These are phyloP conservation scores for Lates japonicus DNA, from an alignment of 2,797 vertebrate species.

Conservation along the genomic window DNA sequence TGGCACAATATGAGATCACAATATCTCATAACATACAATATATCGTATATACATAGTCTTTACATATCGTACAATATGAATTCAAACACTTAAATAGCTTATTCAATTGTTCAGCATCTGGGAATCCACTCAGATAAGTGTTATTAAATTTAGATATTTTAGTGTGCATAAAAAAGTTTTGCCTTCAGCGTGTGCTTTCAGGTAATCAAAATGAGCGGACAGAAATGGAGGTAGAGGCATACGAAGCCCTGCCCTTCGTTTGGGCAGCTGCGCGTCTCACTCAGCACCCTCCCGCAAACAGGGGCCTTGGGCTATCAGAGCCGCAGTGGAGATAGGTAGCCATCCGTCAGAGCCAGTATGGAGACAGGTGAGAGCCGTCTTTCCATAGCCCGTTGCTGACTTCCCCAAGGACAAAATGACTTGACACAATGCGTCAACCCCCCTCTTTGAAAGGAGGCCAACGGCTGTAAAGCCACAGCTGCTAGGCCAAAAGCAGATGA, in stretches of 20 bases:
- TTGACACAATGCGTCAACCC: constrained; percentile 88
- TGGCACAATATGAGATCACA: background rate
- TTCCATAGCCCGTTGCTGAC: constrained; percentile 87
- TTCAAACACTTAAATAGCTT: background rate
- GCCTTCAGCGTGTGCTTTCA: background rate
- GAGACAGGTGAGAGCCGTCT: constrained; percentile 91
- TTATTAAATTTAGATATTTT: background rate
- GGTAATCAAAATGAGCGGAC: constrained; percentile 21
- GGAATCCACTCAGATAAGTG: background rate
- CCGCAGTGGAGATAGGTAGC: constrained; percentile 86
- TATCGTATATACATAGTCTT: too few species aligned
- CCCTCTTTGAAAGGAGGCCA: constrained; percentile 80
- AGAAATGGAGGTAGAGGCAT: constrained; percentile 19
- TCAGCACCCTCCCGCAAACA: constrained; percentile 85
- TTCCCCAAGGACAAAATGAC: constrained; percentile 92
- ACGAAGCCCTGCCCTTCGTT: constrained; percentile 63
- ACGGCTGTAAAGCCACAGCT: constrained; percentile 82
- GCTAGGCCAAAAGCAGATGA: constrained; percentile 74
- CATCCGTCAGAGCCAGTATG: constrained; percentile 88
- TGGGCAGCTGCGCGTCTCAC: constrained; percentile 80
- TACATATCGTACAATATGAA: background rate
- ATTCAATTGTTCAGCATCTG: background rate
- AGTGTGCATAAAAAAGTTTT: background rate
- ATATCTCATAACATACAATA: background rate
- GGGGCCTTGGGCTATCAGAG: constrained; percentile 84